Base-by-base conservation (phyloP, 2,888 invertebrate genomes). In the Keiferia lycopersicella region DNA sequence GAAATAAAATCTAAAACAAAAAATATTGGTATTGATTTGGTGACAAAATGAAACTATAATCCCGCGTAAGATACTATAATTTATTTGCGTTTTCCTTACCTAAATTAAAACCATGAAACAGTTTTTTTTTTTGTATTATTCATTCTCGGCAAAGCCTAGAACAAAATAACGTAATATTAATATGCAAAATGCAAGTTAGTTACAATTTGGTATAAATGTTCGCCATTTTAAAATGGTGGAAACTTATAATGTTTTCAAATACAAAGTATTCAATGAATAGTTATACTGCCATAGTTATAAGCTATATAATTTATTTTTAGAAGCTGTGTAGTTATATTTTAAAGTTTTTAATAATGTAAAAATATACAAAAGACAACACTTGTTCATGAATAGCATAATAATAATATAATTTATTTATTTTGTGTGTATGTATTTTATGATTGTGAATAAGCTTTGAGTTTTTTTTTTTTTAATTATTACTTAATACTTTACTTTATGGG, bases 211-310 rank as follows among this genome's bases (percentile, higher is more conserved):
- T 51, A 22, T 14, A 22, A 53, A 53, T 53, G 6, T 22, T 51
- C 51, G 20, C 12, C 11, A 22, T 22, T 26, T 22, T 14, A 6
- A 14, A 53, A 22, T 20, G 16, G 4, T 14, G 14, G 14, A 22
- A 22, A 51, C 26, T 56, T 56, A 56, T 34, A 56, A 64, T 69
- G 68, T 69, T 65, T 65, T 69, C 71, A 75, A 66, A 64, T 62
- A 48, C 22, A 66, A 63, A 64, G 41, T 65, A 68, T 66, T 64
- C 18, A 67, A 64, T 66, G 66, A 63, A 68, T 71, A 76, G 75
- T 75, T 53, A 18, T 66, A 83, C 83, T 83, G 83, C 82, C 82
- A 81, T 80, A 73, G 72, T 67, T 68, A 62, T 75, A 79, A 80
- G 77, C 72, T 71, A 71, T 76, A 68, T 71, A 71, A 73, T 16